Conservation (phyloP, 2,113 vertebrate genomes). For the Jacana jacana region DNA sequence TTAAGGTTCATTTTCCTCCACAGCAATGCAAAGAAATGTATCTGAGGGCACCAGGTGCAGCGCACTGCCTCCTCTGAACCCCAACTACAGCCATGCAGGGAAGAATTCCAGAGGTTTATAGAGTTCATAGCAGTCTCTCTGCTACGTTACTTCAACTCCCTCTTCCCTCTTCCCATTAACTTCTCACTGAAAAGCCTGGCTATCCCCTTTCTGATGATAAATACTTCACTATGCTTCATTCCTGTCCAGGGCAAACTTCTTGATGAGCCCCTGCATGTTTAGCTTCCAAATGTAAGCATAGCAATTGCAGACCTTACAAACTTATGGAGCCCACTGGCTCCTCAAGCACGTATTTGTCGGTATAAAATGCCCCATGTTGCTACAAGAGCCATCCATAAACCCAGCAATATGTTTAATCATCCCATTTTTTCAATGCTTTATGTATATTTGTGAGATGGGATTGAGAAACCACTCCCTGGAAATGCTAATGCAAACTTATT, state of each 20-base stretch:
- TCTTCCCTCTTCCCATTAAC: neutral
- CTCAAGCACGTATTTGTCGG: neutral
- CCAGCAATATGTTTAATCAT: neutral
- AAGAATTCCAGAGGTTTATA: neutral
- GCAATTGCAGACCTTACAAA: neutral
- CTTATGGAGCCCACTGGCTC: neutral
- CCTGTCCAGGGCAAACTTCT: neutral
- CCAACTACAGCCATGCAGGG: neutral
- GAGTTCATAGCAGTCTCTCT: neutral
- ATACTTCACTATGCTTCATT: neutral
- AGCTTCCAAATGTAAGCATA: neutral
- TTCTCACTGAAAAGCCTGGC: neutral
- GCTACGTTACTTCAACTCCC: neutral
- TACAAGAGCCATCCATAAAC: neutral
- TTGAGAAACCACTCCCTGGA: neutral
- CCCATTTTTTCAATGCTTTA: neutral
- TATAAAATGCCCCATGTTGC: neutral
- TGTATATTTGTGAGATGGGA: neutral
- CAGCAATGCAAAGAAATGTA: neutral
- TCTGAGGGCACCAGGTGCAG: conserved; percentile 8
- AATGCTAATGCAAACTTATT: neutral
- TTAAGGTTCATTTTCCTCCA: neutral
- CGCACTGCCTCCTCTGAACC: neutral
- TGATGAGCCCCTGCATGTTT: neutral
- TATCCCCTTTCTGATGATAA: neutral